Evolutionary conservation across 2,113 vertebrate species (phyloP), one percentile per base, ranked within the genome.

Genomic region (Erinaceus europaeus): DNA sequence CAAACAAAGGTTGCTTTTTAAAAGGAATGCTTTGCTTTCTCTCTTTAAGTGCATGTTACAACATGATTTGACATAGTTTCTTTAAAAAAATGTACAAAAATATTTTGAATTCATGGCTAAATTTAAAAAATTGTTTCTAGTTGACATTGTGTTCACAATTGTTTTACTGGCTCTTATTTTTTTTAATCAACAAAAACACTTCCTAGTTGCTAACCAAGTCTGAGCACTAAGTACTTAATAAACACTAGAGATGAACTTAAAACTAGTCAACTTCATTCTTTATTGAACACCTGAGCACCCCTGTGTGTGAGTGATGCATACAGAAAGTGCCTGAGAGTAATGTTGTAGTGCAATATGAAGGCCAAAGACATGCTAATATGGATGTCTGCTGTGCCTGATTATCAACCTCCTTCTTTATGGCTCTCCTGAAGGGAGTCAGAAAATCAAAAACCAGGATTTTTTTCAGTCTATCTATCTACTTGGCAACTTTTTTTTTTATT

Each of bases 201-300:
- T n/a, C n/a, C n/a, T 62, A 61, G 6, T 27, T 65, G 25, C 64
- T 76, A 34, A 85, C 36, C 27, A 72, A 84, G 5, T 50, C 46
- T 84, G 32, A 81, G 32, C 67, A 32, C 42, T 88, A 65, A 42
- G 36, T 27, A 90, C 21, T 42, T 85, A 21, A 68, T 67, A 82
- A 88, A 91, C 20, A 88, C 18, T n/a, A 61, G 18, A 82, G 32
- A 82, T 15, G 73, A 68, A 48, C 48, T 46, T 81, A 55, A 83
- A 74, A 20, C 46, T 44, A 34, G 15, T 32, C 52, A 86, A 59
- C 21, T 85, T 32, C 5, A 11, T 38, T 72, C 4, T 59, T 27
- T 4, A 5, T 46, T 72, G 36, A 42, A 71, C 21, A 4, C 12
- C 38, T 48, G 69, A 87, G 21, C 10, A 34, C 0, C 18, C 32